Evolutionary conservation across 2,888 invertebrate species (phyloP).

Genomic region (Parelbella ahira): DNA sequence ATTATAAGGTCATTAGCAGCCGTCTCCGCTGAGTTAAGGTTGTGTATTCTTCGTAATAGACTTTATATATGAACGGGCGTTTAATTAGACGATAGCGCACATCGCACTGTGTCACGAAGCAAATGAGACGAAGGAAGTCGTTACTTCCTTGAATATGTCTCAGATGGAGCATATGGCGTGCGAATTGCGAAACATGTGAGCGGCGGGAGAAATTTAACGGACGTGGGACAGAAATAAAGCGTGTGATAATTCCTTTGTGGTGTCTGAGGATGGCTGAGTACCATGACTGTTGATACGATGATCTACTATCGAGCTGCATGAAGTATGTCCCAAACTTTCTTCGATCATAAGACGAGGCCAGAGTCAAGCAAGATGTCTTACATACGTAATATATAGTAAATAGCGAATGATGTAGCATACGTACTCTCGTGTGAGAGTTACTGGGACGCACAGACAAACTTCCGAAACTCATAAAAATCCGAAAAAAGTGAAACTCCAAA

Average conservation of each 20-base stretch:
- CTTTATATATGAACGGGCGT: not conserved
- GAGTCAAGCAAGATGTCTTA: too few species aligned
- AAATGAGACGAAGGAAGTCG: conserved; percentile 12
- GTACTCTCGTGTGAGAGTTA: too few species aligned
- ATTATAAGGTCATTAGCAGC: conserved; percentile 29
- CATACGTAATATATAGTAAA: too few species aligned
- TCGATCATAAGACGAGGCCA: too few species aligned
- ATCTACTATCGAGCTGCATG: too few species aligned
- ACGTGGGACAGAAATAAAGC: conserved; percentile 9
- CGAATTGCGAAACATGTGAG: conserved; percentile 17
- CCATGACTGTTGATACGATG: too few species aligned
- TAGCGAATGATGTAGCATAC: too few species aligned
- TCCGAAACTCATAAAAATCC: too few species aligned
- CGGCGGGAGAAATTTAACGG: conserved; percentile 5
- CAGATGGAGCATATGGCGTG: conserved; percentile 16
- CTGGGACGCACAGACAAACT: too few species aligned
- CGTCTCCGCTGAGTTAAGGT: conserved; percentile 24
- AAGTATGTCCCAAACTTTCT: too few species aligned
- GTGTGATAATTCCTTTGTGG: not conserved
- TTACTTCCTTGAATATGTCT: conserved; percentile 17
- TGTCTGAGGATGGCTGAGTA: too few species aligned
- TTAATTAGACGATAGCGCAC: conserved; percentile 6
- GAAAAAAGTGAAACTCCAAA: too few species aligned
- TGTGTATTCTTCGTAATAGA: conserved; percentile 12
- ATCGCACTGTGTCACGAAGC: conserved; percentile 3